phyloP scores from a whole-genome alignment of 2,888 invertebrate genomes.

The Liopterus haemorrhoidalis region DNA sequence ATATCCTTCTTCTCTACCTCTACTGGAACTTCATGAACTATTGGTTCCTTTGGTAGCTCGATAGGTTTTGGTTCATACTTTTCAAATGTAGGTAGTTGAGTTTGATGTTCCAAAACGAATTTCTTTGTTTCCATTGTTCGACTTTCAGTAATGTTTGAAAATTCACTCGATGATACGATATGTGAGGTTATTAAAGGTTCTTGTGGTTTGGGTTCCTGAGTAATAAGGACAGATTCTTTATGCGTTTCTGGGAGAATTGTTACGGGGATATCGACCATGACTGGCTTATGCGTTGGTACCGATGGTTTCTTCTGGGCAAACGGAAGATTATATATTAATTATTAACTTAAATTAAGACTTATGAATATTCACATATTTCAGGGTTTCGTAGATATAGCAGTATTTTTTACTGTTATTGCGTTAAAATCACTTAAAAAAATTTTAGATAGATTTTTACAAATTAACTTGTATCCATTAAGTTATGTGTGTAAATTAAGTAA shows the following conservation, averaged over 20 bases:
- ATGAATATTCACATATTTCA: too few species aligned
- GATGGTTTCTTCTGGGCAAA: constrained; percentile 17
- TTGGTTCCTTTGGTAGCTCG: constrained; percentile 7
- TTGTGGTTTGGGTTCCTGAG: constrained; percentile 19
- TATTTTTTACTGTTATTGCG: too few species aligned
- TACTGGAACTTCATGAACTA: constrained; percentile 25
- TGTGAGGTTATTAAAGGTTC: constrained; percentile 26
- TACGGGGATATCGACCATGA: constrained; percentile 17
- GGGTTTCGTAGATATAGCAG: too few species aligned
- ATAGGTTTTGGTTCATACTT: constrained; percentile 27
- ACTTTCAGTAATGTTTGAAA: constrained; percentile 40
- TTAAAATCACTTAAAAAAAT: too few species aligned
- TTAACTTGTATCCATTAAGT: too few species aligned
- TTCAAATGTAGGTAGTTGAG: constrained; percentile 38
- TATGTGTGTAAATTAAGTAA: too few species aligned
- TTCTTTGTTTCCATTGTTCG: constrained; percentile 41
- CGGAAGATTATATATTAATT: too few species aligned
- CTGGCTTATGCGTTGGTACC: constrained; percentile 20
- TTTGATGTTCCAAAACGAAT: constrained; percentile 41
- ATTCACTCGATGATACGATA: constrained; percentile 32
- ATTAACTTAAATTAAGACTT: too few species aligned
- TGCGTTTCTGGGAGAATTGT: constrained; percentile 14
- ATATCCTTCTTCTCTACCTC: constrained; percentile 32
- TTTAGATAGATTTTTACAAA: too few species aligned
- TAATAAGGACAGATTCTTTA: constrained; percentile 25